Evolutionary conservation across 2,797 vertebrate genomes (phyloP).

Genomic region (Phylloscopus collybita): DNA sequence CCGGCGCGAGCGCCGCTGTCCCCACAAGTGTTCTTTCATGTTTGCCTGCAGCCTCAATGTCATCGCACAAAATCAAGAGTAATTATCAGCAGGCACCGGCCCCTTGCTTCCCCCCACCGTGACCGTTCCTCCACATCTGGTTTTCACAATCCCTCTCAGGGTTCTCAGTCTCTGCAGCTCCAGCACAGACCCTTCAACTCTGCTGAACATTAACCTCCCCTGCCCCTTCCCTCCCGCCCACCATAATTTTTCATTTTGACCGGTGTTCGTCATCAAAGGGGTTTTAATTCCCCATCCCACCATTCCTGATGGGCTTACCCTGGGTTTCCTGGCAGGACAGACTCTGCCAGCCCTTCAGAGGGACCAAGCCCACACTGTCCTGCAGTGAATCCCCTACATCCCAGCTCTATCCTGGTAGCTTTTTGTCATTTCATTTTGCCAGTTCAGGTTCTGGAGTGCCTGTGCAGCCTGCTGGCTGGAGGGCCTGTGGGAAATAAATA

Average conservation of each 20-base stretch:
- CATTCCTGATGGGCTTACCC: neutral
- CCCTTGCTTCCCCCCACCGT: slow-evolving; percentile 17
- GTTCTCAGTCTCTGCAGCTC: neutral
- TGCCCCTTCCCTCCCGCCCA: neutral
- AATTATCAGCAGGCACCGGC: slow-evolving; percentile 88
- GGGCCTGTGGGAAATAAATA: neutral
- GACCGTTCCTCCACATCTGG: slow-evolving; percentile 85
- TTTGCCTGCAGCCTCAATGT: slow-evolving; percentile 80
- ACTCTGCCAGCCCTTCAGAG: neutral
- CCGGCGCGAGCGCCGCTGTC: slow-evolving; percentile 59
- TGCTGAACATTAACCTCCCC: slow-evolving; percentile 26
- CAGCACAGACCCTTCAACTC: neutral
- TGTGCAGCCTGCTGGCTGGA: neutral
- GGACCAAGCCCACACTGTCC: too few relatives aligned
- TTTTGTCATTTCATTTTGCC: neutral
- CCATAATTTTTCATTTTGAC: slow-evolving; percentile 1
- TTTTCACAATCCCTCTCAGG: slow-evolving; percentile 78
- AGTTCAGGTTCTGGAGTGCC: neutral
- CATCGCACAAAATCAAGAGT: slow-evolving; percentile 83
- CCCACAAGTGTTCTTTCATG: slow-evolving; percentile 80
- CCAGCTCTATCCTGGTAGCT: neutral
- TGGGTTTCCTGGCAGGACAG: fast-evolving
- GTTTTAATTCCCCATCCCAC: neutral
- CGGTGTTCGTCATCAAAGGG: neutral
- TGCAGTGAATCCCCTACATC: fast-evolving